Percentiles rank a stretch among this genome's conserved stretches.
phyloP scores from a whole-genome alignment of 2,888 invertebrate species.

The Lithodes maja region DNA sequence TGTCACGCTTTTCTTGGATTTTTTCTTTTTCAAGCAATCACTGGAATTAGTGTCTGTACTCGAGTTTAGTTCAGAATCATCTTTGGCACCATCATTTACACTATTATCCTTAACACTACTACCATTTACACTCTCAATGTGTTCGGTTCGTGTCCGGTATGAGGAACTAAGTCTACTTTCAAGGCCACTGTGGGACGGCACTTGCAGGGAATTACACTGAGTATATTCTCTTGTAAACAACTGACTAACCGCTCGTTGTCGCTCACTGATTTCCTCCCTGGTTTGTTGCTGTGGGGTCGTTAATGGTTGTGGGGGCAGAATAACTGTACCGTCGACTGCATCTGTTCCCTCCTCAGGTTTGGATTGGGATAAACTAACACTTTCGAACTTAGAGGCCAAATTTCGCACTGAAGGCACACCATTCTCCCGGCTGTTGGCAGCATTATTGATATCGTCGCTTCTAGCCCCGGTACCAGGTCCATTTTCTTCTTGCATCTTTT shows the following conservation, averaged over 20 bases:
- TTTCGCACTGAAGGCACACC: conserved; percentile 80
- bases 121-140: conserved; percentile 33
- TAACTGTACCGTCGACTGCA: conserved; percentile 65
- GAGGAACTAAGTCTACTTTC: conserved; percentile 61
- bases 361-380: conserved; percentile 70
- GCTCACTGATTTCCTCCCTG: conserved; percentile 47
- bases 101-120: conserved; percentile 34
- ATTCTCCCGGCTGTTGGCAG: not conserved
- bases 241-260: conserved; percentile 52
- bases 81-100: conserved; percentile 52
- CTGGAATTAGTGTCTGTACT: conserved; percentile 73
- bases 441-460: conserved; percentile 29
- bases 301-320: not conserved
- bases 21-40: conserved; percentile 76
- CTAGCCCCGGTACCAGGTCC: conserved; percentile 46
- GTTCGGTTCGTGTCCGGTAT: conserved; percentile 58
- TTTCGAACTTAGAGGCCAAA: conserved; percentile 88
- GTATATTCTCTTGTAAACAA: conserved; percentile 69
- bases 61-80: conserved; percentile 56
- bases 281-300: conserved; percentile 18
- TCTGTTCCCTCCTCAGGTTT: conserved; percentile 59
- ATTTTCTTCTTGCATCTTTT: conserved; percentile 74
- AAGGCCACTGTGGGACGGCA: conserved; percentile 69
- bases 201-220: conserved; percentile 68
- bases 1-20: conserved; percentile 90